phyloP scores from a whole-genome alignment of 2,888 invertebrate species.

The Drosophila mayaguana region DNA sequence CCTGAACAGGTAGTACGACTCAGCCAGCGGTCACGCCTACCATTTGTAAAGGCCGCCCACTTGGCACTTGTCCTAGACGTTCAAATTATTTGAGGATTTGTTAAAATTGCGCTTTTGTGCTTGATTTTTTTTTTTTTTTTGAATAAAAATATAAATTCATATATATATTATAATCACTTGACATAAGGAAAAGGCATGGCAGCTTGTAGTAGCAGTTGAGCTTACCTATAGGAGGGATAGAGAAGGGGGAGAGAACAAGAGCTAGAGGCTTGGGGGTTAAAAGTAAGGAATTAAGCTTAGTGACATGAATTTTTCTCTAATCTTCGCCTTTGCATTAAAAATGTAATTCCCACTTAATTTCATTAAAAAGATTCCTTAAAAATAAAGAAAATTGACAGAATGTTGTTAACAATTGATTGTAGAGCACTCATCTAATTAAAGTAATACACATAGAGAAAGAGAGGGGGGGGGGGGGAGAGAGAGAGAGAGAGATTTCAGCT shows the following conservation, averaged over 20 bases:
- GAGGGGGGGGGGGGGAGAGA: too few species aligned
- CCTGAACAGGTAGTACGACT: slow-evolving; percentile 17
- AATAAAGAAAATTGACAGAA: not conserved
- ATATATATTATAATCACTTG: not conserved
- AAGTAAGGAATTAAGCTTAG: not conserved
- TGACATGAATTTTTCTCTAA: not conserved
- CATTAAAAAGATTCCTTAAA: not conserved
- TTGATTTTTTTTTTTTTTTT: not conserved
- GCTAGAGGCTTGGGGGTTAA: not conserved
- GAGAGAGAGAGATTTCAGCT: slow-evolving; percentile 15
- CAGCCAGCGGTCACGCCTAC: slow-evolving; percentile 14
- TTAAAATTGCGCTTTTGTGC: slow-evolving; percentile 49
- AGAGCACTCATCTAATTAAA: slow-evolving; percentile 47
- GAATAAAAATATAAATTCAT: not conserved
- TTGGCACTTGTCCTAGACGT: slow-evolving; percentile 28
- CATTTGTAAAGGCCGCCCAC: slow-evolving; percentile 24
- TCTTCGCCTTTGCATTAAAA: not conserved
- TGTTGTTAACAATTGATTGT: not conserved
- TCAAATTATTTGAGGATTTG: slow-evolving; percentile 80
- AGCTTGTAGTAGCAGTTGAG: not conserved
- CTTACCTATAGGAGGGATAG: rapidly evolving
- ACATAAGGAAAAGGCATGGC: too few species aligned
- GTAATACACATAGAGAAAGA: slow-evolving; percentile 44
- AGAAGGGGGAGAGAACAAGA: not conserved
- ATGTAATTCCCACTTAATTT: not conserved